Conservation (phyloP, 2,888 invertebrate species). For the Eupsilia transversa region DNA sequence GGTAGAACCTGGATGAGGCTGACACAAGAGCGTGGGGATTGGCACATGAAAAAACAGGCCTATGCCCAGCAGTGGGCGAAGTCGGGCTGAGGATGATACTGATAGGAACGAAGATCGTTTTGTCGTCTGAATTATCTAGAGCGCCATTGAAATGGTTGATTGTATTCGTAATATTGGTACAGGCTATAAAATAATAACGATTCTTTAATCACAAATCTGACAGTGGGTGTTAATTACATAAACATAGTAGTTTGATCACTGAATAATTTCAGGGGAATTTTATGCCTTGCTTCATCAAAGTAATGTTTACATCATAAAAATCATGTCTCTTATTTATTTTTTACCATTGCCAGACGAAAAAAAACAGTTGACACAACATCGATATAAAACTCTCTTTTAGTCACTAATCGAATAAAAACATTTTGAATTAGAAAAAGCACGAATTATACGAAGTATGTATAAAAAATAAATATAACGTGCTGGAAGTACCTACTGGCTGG, state of each 20-base stretch:
- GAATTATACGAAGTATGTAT: too few species aligned
- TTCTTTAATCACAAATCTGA: slow-evolving; percentile 26
- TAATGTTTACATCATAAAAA: neutral
- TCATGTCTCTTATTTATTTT: too few species aligned
- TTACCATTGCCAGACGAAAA: too few species aligned
- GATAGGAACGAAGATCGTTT: too few species aligned
- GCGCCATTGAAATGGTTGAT: neutral
- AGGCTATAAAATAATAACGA: slow-evolving; percentile 39
- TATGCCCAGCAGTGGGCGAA: too few species aligned
- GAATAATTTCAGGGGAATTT: slow-evolving; percentile 18
- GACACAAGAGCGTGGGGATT: too few species aligned
- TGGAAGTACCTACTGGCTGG: neutral
- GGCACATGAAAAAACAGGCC: too few species aligned
- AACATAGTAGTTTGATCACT: slow-evolving; percentile 2
- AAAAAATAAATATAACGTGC: neutral
- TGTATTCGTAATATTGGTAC: neutral
- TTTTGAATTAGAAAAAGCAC: neutral
- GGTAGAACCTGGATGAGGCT: too few species aligned
- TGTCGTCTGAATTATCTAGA: too few species aligned
- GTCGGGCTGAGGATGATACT: too few species aligned
- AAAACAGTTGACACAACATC: neutral
- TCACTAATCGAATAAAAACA: too few species aligned
- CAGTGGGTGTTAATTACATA: slow-evolving; percentile 30
- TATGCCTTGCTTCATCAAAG: neutral
- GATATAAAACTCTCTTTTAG: too few species aligned